These are phyloP conservation scores for Petrocephalus schoutedeni DNA, from an alignment of 2,797 vertebrate species.

Conservation along the genomic window DNA sequence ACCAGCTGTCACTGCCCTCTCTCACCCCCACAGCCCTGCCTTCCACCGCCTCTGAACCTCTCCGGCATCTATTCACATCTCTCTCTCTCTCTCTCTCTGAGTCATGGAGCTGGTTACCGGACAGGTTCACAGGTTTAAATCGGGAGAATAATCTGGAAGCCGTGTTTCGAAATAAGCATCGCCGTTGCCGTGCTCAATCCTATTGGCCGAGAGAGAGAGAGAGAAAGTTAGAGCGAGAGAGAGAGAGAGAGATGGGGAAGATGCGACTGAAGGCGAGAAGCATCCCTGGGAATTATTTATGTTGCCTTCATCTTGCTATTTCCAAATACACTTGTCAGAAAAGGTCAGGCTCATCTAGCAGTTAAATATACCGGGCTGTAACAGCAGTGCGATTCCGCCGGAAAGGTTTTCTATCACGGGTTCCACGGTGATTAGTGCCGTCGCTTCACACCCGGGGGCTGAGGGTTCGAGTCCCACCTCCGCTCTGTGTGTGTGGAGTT, in stretches of 20 bases:
- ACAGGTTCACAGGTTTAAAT: conserved; percentile 17
- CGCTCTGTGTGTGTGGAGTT: background rate
- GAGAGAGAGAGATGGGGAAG: background rate
- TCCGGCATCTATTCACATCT: background rate
- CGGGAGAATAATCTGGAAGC: background rate
- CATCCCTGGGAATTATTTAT: background rate
- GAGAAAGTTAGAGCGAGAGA: background rate
- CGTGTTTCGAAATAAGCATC: background rate
- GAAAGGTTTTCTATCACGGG: background rate
- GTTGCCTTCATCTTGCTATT: conserved; percentile 12
- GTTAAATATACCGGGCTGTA: conserved; percentile 9
- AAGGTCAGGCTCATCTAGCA: conserved; percentile 7
- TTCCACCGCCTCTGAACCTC: background rate
- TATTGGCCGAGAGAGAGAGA: background rate
- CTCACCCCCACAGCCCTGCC: background rate
- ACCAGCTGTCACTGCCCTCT: conserved; percentile 4
- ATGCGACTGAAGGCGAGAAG: background rate
- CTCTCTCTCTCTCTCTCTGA: background rate
- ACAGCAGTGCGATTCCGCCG: background rate
- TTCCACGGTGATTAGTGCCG: background rate
- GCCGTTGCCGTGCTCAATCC: background rate
- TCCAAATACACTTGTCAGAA: conserved; percentile 14
- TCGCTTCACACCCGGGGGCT: background rate
- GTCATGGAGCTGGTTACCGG: background rate
- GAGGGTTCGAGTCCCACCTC: background rate